Percentiles rank a stretch among this genome's conserved stretches.
Evolutionary conservation across 2,113 vertebrate species (phyloP).

Genomic region (Ammodytes dubius): DNA sequence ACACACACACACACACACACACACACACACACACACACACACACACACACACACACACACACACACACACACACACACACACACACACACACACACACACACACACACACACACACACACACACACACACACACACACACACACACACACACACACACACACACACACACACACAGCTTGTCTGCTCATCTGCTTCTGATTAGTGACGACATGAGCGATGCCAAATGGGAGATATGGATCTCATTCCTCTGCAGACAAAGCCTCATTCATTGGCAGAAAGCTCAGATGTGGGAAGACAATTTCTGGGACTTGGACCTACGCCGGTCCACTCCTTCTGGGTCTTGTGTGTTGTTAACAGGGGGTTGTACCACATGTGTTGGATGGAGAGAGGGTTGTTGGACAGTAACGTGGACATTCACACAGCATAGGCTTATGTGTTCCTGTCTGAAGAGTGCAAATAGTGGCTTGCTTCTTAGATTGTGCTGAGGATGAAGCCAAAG

Average conservation of each 20-base stretch:
- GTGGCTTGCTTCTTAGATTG: constrained; percentile 7
- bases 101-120: constrained; percentile 22
- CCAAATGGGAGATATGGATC: constrained; percentile 84
- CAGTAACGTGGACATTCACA: constrained; percentile 38
- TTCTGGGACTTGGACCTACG: constrained; percentile 63
- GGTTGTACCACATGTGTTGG: constrained; percentile 49
- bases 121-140: constrained; percentile 32
- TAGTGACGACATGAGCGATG: constrained; percentile 79
- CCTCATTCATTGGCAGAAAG: constrained; percentile 82
- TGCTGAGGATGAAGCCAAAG: neutral
- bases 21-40: no score
- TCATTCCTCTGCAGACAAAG: constrained; percentile 82
- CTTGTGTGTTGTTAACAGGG: constrained; percentile 50
- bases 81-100: constrained; percentile 28
- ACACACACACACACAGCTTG: constrained; percentile 56
- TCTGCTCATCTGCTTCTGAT: constrained; percentile 84
- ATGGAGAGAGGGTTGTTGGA: constrained; percentile 34
- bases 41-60: constrained; percentile 30
- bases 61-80: constrained; percentile 9
- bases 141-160: constrained; percentile 29
- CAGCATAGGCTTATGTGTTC: neutral
- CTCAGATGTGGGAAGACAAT: constrained; percentile 79
- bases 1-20: no score
- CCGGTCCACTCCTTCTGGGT: constrained; percentile 58
- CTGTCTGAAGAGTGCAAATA: constrained; percentile 17